Conservation (phyloP, 1,140 invertebrate genomes). For the Eriosoma lanigerum region DNA sequence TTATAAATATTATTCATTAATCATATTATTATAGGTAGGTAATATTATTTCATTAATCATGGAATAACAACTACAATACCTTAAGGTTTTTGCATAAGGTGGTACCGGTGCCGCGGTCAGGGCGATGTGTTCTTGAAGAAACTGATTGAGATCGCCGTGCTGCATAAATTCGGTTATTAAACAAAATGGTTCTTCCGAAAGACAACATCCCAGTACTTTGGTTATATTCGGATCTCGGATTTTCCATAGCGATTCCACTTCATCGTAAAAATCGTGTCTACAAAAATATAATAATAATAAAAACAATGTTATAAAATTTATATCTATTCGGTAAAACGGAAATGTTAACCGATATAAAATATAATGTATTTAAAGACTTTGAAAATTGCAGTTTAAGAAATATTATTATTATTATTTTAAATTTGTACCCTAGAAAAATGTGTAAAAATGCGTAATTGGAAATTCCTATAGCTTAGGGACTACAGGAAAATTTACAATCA, state of each 20-base stretch:
- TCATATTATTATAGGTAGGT: too few species aligned
- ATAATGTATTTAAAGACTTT: too few species aligned
- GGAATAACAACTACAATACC: constrained; percentile 58
- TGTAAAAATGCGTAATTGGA: background rate
- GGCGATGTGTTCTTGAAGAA: constrained; percentile 74
- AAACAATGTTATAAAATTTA: background rate
- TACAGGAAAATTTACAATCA: too few species aligned
- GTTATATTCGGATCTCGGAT: constrained; percentile 78
- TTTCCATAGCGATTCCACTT: constrained; percentile 72
- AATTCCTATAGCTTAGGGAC: too few species aligned
- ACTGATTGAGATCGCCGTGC: constrained; percentile 74
- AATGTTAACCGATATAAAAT: too few species aligned
- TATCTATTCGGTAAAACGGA: background rate
- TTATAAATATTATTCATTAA: constrained; percentile 39
- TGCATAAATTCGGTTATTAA: constrained; percentile 69
- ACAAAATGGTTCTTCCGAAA: constrained; percentile 72
- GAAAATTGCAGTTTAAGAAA: too few species aligned
- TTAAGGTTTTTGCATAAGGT: constrained; percentile 65
- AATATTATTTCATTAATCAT: background rate
- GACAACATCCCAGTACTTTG: constrained; percentile 69
- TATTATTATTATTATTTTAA: background rate
- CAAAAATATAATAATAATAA: constrained; percentile 50
- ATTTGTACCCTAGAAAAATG: background rate
- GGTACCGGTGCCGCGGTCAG: constrained; percentile 67
- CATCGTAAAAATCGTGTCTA: constrained; percentile 67